Evolutionary conservation across 2,113 vertebrate genomes (phyloP), one percentile per base, ranked within the genome.

Genomic region (Leuciscus idus): DNA sequence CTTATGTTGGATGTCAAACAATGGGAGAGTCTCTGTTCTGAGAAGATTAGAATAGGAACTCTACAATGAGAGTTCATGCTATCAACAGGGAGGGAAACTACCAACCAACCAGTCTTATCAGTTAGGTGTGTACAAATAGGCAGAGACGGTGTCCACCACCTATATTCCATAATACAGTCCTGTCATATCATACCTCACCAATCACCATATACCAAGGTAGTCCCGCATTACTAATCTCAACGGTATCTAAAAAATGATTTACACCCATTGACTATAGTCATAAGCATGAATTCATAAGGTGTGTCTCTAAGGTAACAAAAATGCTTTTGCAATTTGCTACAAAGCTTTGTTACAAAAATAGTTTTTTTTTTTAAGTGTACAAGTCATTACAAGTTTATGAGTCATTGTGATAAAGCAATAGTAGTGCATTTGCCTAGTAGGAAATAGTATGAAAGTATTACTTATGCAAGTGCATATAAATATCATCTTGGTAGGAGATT

Each of bases 231-330:
- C 66, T 85, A 55, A 75, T 64, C 55, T 68, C 72, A 74, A 80
- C n/a, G 75, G 72, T 78, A 75, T 89, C 52, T 87, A 55, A 46
- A 30, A 81, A 85, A 85, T 85, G 79, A 87, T 85, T 87, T 83
- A 85, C 80, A 66, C 33, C 62, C 72, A 82, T 17, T 30, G 50
- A 33, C 48, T 68, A 33, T 26, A 21, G 66, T 19, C 21, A 17
- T 57, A 17, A 43, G 50, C 50, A 26, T 48, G 61, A 30, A 48
- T 77, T 55, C 59, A 6, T 26, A 26, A 26, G 33, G 55, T 78
- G 36, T 72, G 57, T 75, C 62, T 75, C 62, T 85, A 26, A 48
- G 19, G 36, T 33, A 26, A 75, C 46, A 52, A 74, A 52, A 72
- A 70, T 72, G 46, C 28, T 78, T 78, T 36, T n/a, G 55, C 48